phyloP scores from a whole-genome alignment of 2,888 invertebrate species.

The Hetaerina titia region DNA sequence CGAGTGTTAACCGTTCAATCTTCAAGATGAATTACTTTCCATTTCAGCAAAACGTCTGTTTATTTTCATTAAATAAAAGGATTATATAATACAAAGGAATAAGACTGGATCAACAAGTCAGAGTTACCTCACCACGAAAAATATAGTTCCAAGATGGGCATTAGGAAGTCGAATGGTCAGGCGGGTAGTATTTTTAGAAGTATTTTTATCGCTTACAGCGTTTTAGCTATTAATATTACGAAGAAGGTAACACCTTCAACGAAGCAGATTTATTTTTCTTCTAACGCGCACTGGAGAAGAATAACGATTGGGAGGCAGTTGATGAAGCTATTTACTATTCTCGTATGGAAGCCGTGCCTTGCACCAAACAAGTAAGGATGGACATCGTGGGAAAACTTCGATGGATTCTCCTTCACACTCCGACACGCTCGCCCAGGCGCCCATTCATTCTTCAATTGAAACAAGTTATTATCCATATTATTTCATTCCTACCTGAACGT shows the following conservation, averaged over 20 bases:
- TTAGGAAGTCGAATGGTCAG: no score
- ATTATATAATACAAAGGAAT: no score
- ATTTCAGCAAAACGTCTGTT: no score
- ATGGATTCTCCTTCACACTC: background rate
- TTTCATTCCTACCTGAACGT: background rate
- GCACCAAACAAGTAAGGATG: constrained; percentile 14
- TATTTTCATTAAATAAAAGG: no score
- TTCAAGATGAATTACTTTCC: no score
- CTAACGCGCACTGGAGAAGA: background rate
- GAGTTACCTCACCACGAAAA: no score
- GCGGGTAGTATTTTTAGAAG: no score
- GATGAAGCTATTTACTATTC: background rate
- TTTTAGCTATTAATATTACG: background rate
- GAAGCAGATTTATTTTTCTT: background rate
- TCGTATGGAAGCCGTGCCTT: constrained; percentile 44
- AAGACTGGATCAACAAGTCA: no score
- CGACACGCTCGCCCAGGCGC: background rate
- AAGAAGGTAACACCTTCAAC: background rate
- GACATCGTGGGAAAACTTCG: constrained; percentile 36
- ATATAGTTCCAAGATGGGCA: no score
- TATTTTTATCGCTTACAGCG: background rate
- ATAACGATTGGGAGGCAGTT: constrained; percentile 14
- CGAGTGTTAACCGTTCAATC: no score
- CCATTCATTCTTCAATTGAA: no score
- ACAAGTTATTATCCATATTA: background rate